These are phyloP conservation scores for Cremastinae sp. DNA, from an alignment of 2,888 invertebrate genomes.

Conservation along the genomic window DNA sequence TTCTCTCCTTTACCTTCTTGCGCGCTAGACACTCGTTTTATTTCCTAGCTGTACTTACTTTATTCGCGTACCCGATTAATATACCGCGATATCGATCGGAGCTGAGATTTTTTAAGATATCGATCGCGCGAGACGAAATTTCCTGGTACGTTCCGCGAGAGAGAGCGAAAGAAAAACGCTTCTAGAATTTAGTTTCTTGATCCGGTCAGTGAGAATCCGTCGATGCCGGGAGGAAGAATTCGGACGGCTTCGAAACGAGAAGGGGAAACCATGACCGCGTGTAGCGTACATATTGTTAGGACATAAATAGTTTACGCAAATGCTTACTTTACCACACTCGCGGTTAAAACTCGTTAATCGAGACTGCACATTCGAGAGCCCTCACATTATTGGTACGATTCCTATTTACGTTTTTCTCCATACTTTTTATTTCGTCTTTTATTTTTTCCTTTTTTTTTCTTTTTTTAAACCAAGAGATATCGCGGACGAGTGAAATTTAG, in stretches of 20 bases:
- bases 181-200: conserved; percentile 49
- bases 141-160: conserved; percentile 19
- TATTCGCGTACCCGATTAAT: conserved; percentile 39
- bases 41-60: conserved; percentile 37
- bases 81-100: conserved; percentile 22
- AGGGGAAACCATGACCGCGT: conserved; percentile 73
- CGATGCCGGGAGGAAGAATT: background rate
- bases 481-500: conserved; percentile 26
- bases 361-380: conserved; percentile 49
- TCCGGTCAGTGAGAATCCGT: conserved; percentile 22
- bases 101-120: conserved; percentile 56
- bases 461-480: conserved; percentile 41
- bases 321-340: conserved; percentile 46
- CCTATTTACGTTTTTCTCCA: conserved; percentile 25
- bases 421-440: conserved; percentile 42
- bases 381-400: conserved; percentile 46
- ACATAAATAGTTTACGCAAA: conserved; percentile 41
- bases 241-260: conserved; percentile 63
- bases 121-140: conserved; percentile 41
- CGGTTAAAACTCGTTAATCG: conserved; percentile 59
- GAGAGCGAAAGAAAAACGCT: conserved; percentile 32
- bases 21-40: background rate
- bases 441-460: conserved; percentile 29
- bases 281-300: conserved; percentile 44
- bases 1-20: conserved; percentile 22